These are phyloP conservation scores for Dolichopus griseipennis DNA, from an alignment of 2,888 invertebrate genomes.

Conservation along the genomic window DNA sequence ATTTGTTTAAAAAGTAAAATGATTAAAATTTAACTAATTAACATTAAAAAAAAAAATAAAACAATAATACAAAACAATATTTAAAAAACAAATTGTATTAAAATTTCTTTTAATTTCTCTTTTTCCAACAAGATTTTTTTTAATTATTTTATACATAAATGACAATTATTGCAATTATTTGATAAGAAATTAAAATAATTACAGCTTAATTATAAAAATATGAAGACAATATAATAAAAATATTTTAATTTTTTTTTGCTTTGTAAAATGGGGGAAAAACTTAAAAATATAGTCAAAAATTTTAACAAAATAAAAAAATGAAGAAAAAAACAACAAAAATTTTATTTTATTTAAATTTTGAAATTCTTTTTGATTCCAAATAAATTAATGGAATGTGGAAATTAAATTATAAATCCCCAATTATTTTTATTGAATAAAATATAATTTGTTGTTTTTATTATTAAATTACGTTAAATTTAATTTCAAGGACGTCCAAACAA, in stretches of 20 bases:
- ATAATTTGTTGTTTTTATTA: no score
- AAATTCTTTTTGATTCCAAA: background rate
- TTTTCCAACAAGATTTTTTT: background rate
- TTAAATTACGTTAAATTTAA: background rate
- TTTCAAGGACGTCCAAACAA: constrained; percentile 47
- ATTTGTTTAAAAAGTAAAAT: background rate
- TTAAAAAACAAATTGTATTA: background rate
- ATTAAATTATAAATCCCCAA: background rate
- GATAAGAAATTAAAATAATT: no score
- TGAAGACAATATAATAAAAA: background rate
- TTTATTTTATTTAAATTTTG: background rate
- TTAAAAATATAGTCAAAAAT: no score
- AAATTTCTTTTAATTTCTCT: background rate
- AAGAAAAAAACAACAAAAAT: background rate
- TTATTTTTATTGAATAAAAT: background rate
- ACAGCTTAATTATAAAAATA: no score
- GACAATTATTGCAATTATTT: background rate
- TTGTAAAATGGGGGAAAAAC: background rate
- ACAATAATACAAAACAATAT: background rate
- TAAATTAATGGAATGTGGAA: background rate
- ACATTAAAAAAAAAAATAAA: background rate
- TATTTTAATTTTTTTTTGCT: background rate
- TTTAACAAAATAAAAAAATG: background rate
- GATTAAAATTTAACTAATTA: background rate
- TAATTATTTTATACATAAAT: background rate